Percentiles rank a stretch among this genome's conserved stretches.
phyloP scores from a whole-genome alignment of 1,140 invertebrate species.

The Penaeus indicus region DNA sequence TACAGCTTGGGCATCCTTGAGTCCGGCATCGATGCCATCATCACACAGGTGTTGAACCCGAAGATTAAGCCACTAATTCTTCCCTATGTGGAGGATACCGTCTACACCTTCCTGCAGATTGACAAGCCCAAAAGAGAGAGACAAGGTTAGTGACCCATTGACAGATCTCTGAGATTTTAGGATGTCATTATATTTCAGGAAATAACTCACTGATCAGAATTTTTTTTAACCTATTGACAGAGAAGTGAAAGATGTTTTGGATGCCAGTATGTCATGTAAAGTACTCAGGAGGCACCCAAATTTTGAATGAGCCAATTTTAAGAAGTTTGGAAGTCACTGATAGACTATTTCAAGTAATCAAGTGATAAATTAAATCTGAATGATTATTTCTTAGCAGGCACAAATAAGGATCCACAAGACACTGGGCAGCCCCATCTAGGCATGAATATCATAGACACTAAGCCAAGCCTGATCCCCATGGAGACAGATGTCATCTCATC shows the following conservation, averaged over 20 bases:
- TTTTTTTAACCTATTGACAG: too few species aligned
- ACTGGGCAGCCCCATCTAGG: too few species aligned
- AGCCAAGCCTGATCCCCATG: conserved; percentile 60
- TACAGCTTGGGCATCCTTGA: conserved; percentile 84
- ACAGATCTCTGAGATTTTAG: background rate
- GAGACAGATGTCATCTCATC: conserved; percentile 66
- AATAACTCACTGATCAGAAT: too few species aligned
- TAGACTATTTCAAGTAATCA: too few species aligned
- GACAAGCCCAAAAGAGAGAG: conserved; percentile 73
- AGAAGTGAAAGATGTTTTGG: too few species aligned
- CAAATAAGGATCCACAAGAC: too few species aligned
- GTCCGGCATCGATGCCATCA: conserved; percentile 90
- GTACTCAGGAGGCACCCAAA: too few species aligned
- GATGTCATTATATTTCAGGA: background rate
- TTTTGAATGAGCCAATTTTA: too few species aligned
- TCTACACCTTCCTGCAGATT: conserved; percentile 89
- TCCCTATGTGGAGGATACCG: conserved; percentile 90
- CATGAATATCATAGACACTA: background rate
- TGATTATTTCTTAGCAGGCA: too few species aligned
- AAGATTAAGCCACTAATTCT: conserved; percentile 88
- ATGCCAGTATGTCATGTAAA: too few species aligned
- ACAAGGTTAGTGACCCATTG: conserved; percentile 46
- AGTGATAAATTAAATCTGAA: too few species aligned
- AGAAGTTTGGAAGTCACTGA: too few species aligned
- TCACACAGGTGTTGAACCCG: conserved; percentile 95